These are phyloP conservation scores for Poecilia gillii DNA, from an alignment of 2,797 vertebrate genomes.

Conservation along the genomic window DNA sequence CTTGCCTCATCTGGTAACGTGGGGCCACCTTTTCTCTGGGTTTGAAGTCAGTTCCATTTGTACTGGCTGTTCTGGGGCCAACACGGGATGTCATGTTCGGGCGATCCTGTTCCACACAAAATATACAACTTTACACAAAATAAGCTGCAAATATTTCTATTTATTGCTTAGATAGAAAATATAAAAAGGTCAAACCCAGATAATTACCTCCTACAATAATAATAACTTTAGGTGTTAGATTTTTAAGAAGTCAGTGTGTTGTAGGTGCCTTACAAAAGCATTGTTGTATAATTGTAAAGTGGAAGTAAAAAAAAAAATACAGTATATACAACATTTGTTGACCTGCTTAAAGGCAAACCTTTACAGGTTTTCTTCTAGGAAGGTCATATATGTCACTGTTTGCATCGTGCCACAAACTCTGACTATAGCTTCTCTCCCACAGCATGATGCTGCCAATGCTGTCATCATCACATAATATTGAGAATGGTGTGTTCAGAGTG, in stretches of 20 bases:
- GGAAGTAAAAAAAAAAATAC: not conserved
- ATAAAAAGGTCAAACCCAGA: not conserved
- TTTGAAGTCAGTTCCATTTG: constrained; percentile 89
- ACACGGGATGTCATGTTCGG: constrained; percentile 88
- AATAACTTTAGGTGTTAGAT: not conserved
- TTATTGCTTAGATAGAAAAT: not conserved
- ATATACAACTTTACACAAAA: not conserved
- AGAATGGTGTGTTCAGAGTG: not conserved
- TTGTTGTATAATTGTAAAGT: no score
- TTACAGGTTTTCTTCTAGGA: not conserved
- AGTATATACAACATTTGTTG: not conserved
- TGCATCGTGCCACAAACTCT: not conserved
- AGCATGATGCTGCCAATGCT: not conserved
- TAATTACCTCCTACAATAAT: not conserved
- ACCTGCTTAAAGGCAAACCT: not conserved
- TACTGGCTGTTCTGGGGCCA: constrained; percentile 83
- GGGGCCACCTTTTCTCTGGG: constrained; percentile 84
- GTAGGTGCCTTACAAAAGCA: not conserved
- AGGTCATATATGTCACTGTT: not conserved
- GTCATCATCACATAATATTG: not conserved
- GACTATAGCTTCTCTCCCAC: not conserved
- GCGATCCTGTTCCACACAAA: constrained; percentile 36
- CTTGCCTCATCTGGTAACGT: constrained; percentile 93
- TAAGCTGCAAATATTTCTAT: not conserved
- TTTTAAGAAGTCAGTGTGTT: no score